phyloP scores from a whole-genome alignment of 2,888 invertebrate species.

The Lasioglossum marginatum region DNA sequence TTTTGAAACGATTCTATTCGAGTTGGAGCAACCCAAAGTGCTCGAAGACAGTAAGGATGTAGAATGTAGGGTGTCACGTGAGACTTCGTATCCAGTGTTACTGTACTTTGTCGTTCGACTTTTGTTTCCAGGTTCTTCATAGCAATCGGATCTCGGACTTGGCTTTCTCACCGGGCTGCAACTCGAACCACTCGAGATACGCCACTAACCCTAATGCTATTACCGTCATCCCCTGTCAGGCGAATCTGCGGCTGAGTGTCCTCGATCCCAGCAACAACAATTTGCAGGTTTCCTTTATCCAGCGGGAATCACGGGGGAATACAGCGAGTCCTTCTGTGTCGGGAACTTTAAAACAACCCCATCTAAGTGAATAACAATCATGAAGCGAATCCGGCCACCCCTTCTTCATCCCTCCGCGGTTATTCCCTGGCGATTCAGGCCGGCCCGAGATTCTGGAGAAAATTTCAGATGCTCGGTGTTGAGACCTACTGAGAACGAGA shows the following conservation, averaged over 20 bases:
- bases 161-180: background rate
- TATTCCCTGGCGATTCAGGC: slow-evolving; percentile 18
- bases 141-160: slow-evolving; percentile 33
- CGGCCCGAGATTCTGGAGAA: background rate
- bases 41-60: background rate
- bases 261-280: slow-evolving; percentile 72
- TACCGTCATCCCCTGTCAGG: slow-evolving; percentile 64
- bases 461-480: background rate
- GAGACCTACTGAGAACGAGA: background rate
- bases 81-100: slow-evolving; percentile 65
- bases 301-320: slow-evolving; percentile 58
- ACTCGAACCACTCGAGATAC: slow-evolving; percentile 73
- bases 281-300: slow-evolving; percentile 71
- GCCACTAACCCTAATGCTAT: slow-evolving; percentile 77
- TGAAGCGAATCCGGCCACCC: slow-evolving; percentile 27
- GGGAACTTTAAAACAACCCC: slow-evolving; percentile 66
- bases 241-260: slow-evolving; percentile 69
- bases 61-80: background rate
- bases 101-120: slow-evolving; percentile 67
- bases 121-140: slow-evolving; percentile 45
- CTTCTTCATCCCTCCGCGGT: background rate
- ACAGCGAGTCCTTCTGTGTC: slow-evolving; percentile 42
- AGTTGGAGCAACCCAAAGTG: background rate
- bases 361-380: slow-evolving; percentile 69
- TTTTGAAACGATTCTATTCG: background rate